phyloP scores from a whole-genome alignment of 2,797 vertebrate genomes.

The Epinephelus coioides region DNA sequence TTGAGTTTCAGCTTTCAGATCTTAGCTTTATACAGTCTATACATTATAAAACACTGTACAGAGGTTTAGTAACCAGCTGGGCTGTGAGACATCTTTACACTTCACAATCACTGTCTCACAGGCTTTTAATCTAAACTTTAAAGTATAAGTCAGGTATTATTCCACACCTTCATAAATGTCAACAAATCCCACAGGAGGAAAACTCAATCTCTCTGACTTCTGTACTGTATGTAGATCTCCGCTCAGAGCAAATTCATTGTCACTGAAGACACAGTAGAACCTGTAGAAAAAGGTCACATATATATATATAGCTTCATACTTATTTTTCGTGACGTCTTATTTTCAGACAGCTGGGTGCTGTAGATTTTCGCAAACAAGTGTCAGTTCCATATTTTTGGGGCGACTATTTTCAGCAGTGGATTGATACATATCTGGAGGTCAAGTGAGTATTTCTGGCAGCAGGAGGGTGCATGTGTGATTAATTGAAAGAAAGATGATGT shows the following conservation, averaged over 20 bases:
- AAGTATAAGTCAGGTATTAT: neutral
- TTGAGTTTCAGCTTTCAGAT: neutral
- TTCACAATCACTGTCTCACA: neutral
- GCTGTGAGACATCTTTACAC: neutral
- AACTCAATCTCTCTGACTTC: slow-evolving; percentile 1
- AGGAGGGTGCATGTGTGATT: neutral
- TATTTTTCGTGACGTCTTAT: neutral
- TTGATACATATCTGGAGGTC: neutral
- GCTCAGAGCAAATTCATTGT: neutral
- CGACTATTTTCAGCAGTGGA: neutral
- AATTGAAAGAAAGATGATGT: neutral
- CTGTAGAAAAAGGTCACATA: neutral
- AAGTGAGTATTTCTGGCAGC: neutral
- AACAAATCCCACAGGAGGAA: slow-evolving; percentile 12
- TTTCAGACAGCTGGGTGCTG: neutral
- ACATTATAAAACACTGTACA: slow-evolving; percentile 1
- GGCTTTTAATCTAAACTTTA: neutral
- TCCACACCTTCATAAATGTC: neutral
- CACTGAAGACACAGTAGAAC: neutral
- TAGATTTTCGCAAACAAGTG: neutral
- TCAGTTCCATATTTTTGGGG: neutral
- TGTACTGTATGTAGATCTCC: neutral
- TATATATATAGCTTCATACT: neutral
- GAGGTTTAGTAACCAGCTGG: neutral
- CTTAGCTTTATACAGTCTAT: slow-evolving; percentile 11